Percentiles rank a stretch among this genome's conserved stretches.
phyloP scores from a whole-genome alignment of 2,113 vertebrate genomes.

The Hippopotamus amphibius region DNA sequence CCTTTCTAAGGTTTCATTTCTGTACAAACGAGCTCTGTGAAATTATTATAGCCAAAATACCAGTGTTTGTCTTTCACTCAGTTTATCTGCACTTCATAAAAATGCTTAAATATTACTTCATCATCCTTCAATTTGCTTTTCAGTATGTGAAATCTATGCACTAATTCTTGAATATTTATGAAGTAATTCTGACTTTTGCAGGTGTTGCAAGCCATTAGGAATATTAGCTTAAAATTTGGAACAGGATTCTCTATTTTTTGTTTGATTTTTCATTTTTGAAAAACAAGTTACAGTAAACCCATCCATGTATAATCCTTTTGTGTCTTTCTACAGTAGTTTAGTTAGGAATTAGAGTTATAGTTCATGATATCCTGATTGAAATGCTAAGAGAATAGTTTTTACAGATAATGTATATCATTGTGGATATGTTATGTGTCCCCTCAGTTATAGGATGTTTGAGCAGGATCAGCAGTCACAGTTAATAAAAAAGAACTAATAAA shows the following conservation, averaged over 20 bases:
- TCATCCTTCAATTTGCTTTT: constrained; percentile 75
- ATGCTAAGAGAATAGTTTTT: constrained; percentile 13
- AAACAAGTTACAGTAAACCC: constrained; percentile 62
- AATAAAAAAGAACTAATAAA: constrained; percentile 6
- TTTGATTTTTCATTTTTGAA: constrained; percentile 65
- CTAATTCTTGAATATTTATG: constrained; percentile 77
- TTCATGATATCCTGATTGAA: not conserved
- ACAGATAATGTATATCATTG: not conserved
- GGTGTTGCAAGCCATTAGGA: constrained; percentile 65
- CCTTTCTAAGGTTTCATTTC: constrained; percentile 65
- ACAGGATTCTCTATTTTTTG: constrained; percentile 64
- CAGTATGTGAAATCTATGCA: constrained; percentile 61
- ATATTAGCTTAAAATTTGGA: constrained; percentile 73
- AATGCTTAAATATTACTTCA: constrained; percentile 78
- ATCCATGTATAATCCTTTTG: constrained; percentile 45
- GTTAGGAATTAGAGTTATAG: constrained; percentile 22
- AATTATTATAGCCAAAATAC: constrained; percentile 73
- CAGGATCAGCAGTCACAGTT: not conserved
- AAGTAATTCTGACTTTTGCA: constrained; percentile 73
- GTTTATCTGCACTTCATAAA: constrained; percentile 82
- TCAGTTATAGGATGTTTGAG: not conserved
- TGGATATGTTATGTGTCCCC: not conserved
- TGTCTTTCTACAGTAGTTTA: constrained; percentile 14
- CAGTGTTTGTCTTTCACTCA: constrained; percentile 70
- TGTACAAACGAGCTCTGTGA: constrained; percentile 67